phyloP scores from a whole-genome alignment of 2,888 invertebrate genomes.

The Altica lythri region DNA sequence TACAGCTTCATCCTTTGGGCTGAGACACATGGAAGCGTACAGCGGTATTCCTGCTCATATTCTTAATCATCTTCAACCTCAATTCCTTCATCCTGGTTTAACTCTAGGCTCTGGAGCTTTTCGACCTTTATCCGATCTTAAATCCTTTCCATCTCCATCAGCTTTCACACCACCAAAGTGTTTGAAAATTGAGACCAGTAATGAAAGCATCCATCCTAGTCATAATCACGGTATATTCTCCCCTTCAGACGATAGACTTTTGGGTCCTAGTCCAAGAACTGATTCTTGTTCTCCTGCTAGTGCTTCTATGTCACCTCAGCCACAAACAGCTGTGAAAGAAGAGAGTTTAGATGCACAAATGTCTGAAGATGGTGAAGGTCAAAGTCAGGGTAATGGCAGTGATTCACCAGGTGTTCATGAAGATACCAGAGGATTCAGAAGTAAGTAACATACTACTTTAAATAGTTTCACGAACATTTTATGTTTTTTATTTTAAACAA shows the following conservation, averaged over 20 bases:
- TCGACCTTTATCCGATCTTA: slow-evolving; percentile 63
- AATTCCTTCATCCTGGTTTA: slow-evolving; percentile 70
- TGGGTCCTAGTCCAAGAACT: slow-evolving; percentile 60
- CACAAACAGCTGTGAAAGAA: slow-evolving; percentile 56
- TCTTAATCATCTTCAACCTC: slow-evolving; percentile 73
- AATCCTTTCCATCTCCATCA: slow-evolving; percentile 63
- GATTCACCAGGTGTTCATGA: slow-evolving; percentile 55
- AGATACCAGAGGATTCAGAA: slow-evolving; percentile 62
- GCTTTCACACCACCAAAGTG: slow-evolving; percentile 77
- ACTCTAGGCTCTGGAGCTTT: slow-evolving; percentile 66
- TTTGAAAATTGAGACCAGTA: slow-evolving; percentile 59
- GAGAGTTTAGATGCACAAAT: slow-evolving; percentile 65
- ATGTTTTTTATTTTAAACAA: background rate
- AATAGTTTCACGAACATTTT: background rate
- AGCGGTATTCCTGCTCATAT: slow-evolving; percentile 70
- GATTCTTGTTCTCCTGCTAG: slow-evolving; percentile 67
- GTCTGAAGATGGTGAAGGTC: slow-evolving; percentile 63
- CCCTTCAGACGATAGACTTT: slow-evolving; percentile 54
- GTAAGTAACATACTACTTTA: slow-evolving; percentile 57
- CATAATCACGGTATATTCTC: slow-evolving; percentile 55
- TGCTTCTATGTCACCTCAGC: slow-evolving; percentile 62
- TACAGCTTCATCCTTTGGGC: slow-evolving; percentile 62
- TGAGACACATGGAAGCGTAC: slow-evolving; percentile 62
- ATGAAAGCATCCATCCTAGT: slow-evolving; percentile 49
- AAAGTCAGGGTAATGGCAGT: slow-evolving; percentile 52